These are phyloP conservation scores for Terebella lapidaria DNA, from an alignment of 2,888 invertebrate genomes.

Conservation along the genomic window DNA sequence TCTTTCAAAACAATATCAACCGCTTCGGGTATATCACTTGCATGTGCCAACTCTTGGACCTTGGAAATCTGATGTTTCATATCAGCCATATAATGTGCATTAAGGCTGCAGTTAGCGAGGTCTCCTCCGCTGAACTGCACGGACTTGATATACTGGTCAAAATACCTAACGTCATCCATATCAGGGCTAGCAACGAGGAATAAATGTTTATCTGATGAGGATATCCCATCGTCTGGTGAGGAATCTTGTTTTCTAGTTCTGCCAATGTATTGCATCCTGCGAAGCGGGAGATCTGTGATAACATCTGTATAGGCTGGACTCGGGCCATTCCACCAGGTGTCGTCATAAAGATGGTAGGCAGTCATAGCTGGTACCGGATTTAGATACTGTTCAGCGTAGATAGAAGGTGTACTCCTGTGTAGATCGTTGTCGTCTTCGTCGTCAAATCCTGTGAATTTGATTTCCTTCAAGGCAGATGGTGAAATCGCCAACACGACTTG, in stretches of 20 bases:
- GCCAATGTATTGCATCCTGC: slow-evolving; percentile 1
- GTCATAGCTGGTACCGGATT: slow-evolving; percentile 11
- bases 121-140: neutral
- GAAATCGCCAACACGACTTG: slow-evolving; percentile 20
- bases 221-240: neutral
- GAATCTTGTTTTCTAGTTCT: neutral
- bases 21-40: neutral
- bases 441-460: slow-evolving; percentile 13
- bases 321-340: slow-evolving; percentile 5
- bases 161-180: neutral
- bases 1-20: slow-evolving; percentile 3
- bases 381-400: neutral
- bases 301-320: neutral
- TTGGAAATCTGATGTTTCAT: neutral
- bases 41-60: neutral
- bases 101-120: neutral
- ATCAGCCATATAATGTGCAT: neutral
- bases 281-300: slow-evolving; percentile 8
- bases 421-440: too few species aligned
- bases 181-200: slow-evolving; percentile 2
- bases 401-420: neutral
- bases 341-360: slow-evolving; percentile 13
- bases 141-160: neutral
- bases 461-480: slow-evolving; percentile 2
- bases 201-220: neutral